A percentile compares a stretch with the other conserved stretches of the same genome.
Evolutionary conservation across 30 jellyfish, hydroid and myxozoan genomes (phyloP).

Genomic region (Turritopsis rubra): DNA sequence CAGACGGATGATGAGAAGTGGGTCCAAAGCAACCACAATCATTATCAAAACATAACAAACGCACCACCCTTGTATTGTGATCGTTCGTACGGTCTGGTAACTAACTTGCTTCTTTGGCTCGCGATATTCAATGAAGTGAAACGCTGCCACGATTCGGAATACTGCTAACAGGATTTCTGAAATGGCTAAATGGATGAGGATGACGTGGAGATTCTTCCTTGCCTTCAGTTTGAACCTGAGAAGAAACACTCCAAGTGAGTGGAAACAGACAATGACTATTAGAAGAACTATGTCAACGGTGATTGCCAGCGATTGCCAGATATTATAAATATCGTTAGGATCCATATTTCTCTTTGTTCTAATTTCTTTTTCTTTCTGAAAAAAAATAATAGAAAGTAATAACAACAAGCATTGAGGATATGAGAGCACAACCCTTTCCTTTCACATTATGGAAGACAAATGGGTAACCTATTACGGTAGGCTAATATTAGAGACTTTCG

Average conservation of each 20-base stretch:
- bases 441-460: too few relatives aligned
- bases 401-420: too few relatives aligned
- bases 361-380: too few relatives aligned
- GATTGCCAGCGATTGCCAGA: neutral
- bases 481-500: too few relatives aligned
- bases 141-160: slow-evolving; percentile 1
- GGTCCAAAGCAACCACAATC: slow-evolving; percentile 21
- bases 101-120: neutral
- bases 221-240: neutral
- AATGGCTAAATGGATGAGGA: slow-evolving; percentile 8
- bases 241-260: slow-evolving; percentile 4
- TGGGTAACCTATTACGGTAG: too few relatives aligned
- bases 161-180: neutral
- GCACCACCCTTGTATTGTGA: slow-evolving; percentile 19
- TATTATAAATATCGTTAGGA: neutral
- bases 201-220: neutral
- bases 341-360: neutral
- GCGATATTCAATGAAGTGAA: neutral
- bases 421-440: too few relatives aligned
- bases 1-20: neutral
- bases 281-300: slow-evolving; percentile 2
- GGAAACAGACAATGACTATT: neutral
- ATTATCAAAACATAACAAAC: slow-evolving; percentile 11
- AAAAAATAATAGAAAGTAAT: too few relatives aligned
- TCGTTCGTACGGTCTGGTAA: slow-evolving; percentile 1